These are phyloP conservation scores for Lottia gigantea DNA, from an alignment of 2,888 invertebrate species.

Conservation along the genomic window DNA sequence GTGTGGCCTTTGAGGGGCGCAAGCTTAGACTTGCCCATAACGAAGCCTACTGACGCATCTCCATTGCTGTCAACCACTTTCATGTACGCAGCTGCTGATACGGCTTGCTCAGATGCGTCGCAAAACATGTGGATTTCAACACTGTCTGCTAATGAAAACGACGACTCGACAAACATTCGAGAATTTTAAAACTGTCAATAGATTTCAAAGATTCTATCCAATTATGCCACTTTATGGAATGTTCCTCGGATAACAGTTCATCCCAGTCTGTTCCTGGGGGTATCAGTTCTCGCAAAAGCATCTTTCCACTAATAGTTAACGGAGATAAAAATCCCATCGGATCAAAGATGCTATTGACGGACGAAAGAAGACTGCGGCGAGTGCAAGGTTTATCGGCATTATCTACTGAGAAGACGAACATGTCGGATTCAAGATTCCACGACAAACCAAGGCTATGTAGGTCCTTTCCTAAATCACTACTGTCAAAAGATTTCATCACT, in stretches of 20 bases:
- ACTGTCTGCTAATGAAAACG: background rate
- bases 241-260: conserved; percentile 14
- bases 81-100: conserved; percentile 25
- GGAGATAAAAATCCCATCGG: conserved; percentile 18
- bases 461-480: conserved; percentile 7
- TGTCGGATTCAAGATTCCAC: conserved; percentile 13
- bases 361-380: conserved; percentile 3
- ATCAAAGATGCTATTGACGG: conserved; percentile 17
- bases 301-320: conserved; percentile 7
- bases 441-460: conserved; percentile 14
- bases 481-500: conserved; percentile 1
- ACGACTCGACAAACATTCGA: no score
- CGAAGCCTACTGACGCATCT: conserved; percentile 17
- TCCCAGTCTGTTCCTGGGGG: conserved; percentile 8
- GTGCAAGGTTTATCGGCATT: conserved; percentile 11
- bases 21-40: conserved; percentile 33
- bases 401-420: background rate
- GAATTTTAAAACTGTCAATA: background rate
- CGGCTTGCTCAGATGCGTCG: conserved; percentile 28
- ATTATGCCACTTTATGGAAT: background rate
- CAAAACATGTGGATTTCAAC: background rate
- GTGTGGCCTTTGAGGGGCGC: conserved; percentile 24
- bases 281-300: conserved; percentile 7
- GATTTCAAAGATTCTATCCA: conserved; percentile 7
- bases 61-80: conserved; percentile 16